Evolutionary conservation across 2,888 invertebrate genomes (phyloP).

Genomic region (Muschampia plurimacula): DNA sequence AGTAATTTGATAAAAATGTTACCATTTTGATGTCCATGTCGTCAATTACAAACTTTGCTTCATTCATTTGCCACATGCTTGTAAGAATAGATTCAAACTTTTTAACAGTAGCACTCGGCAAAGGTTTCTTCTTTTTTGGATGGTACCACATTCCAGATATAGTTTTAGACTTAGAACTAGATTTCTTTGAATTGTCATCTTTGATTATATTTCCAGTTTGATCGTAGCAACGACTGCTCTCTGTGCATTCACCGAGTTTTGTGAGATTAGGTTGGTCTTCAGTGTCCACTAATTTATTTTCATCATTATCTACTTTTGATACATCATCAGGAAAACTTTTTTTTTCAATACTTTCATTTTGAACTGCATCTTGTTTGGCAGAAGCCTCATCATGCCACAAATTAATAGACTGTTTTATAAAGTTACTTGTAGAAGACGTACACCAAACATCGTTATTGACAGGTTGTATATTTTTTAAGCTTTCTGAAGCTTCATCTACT

Average conservation of each 20-base stretch:
- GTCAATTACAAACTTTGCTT: slow-evolving; percentile 76
- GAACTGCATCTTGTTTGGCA: slow-evolving; percentile 56
- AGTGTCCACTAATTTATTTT: slow-evolving; percentile 55
- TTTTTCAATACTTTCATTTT: slow-evolving; percentile 44
- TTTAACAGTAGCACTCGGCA: slow-evolving; percentile 63
- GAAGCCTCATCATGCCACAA: slow-evolving; percentile 62
- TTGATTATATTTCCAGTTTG: slow-evolving; percentile 73
- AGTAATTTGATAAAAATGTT: slow-evolving; percentile 40
- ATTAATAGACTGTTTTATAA: slow-evolving; percentile 63
- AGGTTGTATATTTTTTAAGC: slow-evolving; percentile 66
- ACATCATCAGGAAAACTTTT: slow-evolving; percentile 59
- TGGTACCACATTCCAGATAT: slow-evolving; percentile 79
- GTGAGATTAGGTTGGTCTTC: slow-evolving; percentile 57
- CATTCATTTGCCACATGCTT: slow-evolving; percentile 69
- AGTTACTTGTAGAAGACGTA: slow-evolving; percentile 54
- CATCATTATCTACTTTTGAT: slow-evolving; percentile 54
- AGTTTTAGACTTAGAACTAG: slow-evolving; percentile 65
- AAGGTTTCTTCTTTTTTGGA: slow-evolving; percentile 79
- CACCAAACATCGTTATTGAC: slow-evolving; percentile 62
- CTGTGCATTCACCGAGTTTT: slow-evolving; percentile 65
- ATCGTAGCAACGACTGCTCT: slow-evolving; percentile 68
- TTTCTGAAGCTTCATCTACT: slow-evolving; percentile 65
- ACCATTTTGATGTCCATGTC: slow-evolving; percentile 84
- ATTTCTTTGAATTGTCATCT: slow-evolving; percentile 72
- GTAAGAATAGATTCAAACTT: slow-evolving; percentile 74